Evolutionary conservation across 2,888 invertebrate species (phyloP), one percentile per base, ranked within the genome.

Genomic region (Griposia aprilina): DNA sequence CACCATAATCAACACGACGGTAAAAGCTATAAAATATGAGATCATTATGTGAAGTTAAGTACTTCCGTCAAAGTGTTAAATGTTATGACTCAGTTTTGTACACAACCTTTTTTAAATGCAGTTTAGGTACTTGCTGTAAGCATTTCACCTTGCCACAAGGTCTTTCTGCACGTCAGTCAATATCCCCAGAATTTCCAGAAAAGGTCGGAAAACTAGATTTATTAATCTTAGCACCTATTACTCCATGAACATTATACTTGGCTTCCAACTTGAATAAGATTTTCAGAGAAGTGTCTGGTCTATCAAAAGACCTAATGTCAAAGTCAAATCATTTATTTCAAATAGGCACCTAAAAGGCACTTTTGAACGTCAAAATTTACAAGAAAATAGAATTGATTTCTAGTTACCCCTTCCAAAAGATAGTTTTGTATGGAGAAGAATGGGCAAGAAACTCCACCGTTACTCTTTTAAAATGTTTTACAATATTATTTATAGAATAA

Each of bases 11-110:
- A 68, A 41, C n/a, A 1, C 13, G 11, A 10, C 10, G 63, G 59
- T 82, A 78, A 83, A 70, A 70, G 70, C 55, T 57, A 66, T 50
- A 81, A 65, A 67, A 13, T 63, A 41, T 57, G 59, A 20, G 45
- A 66, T 77, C 13, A 83, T 83, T 81, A 60, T 23, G 45, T 59
- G 17, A 17, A 65, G 41, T 8, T 68, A 81, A 81, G 48, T 82
- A 63, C 68, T 82, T 76, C 82, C 80, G 76, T 23, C 7, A 6
- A 2, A 26, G n/a, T 68, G 41, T 76, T 63, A 69, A 80, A 45
- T 59, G 63, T 45, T 48, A 11, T 69, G 69, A 65, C 23, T 66
- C 41, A n/a, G 59, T 68, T 57, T 36, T 30, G 41, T 63, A 65
- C 45, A 65, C 50, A 63, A 36, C 67, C 23, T 55, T 68, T 78